Evolutionary conservation across 2,888 invertebrate genomes (phyloP).

Genomic region (Noctua fimbriata): DNA sequence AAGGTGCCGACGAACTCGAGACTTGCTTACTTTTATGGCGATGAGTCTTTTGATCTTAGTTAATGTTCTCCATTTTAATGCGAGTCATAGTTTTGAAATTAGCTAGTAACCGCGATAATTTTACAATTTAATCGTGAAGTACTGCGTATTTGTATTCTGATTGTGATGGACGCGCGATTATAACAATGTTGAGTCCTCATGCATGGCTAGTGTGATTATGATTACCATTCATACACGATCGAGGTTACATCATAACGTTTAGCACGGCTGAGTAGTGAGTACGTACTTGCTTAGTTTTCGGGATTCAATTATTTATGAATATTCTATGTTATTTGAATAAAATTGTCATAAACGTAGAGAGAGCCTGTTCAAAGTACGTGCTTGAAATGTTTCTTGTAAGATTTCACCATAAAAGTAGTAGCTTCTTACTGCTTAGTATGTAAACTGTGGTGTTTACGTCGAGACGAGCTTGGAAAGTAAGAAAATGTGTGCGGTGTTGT

Average conservation of each 20-base stretch:
- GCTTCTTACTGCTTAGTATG: constrained; percentile 63
- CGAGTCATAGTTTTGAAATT: neutral
- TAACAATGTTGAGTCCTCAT: constrained; percentile 25
- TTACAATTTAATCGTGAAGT: constrained; percentile 13
- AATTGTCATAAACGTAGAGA: constrained; percentile 33
- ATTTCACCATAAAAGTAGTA: constrained; percentile 60
- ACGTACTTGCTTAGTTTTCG: neutral
- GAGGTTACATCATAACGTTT: constrained; percentile 6
- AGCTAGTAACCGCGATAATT: neutral
- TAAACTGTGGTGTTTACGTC: constrained; percentile 66
- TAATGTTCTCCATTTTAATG: neutral
- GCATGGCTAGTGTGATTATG: neutral
- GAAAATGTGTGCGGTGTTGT: constrained; percentile 69
- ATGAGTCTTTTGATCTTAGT: constrained; percentile 37
- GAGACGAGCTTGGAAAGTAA: constrained; percentile 69
- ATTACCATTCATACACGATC: constrained; percentile 2
- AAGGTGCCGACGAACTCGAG: constrained; percentile 76
- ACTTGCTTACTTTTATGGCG: constrained; percentile 57
- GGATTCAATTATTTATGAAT: neutral
- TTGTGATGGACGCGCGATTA: constrained; percentile 22
- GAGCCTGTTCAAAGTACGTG: constrained; percentile 45
- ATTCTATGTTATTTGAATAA: constrained; percentile 25
- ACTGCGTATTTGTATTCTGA: constrained; percentile 29
- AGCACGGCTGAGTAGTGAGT: neutral
- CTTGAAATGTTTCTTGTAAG: constrained; percentile 50